Evolutionary conservation across 2,888 invertebrate species (phyloP).

Genomic region (Hypomecis atomaria): DNA sequence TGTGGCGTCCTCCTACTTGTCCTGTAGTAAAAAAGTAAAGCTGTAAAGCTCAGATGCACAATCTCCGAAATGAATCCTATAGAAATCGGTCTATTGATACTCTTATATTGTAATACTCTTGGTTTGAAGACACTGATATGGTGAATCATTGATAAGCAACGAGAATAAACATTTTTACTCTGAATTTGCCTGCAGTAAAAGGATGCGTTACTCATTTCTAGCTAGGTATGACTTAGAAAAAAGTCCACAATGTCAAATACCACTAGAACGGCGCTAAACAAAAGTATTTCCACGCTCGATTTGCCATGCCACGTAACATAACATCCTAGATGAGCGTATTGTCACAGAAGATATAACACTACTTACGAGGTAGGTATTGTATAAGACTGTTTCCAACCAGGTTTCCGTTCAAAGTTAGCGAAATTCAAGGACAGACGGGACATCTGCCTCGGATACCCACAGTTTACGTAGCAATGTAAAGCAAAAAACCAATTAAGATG

Average conservation of each 20-base stretch:
- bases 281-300: slow-evolving; percentile 2
- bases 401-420: neutral
- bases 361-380: too few species aligned
- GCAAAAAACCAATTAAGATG: slow-evolving; percentile 56
- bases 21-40: too few species aligned
- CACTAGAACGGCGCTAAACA: slow-evolving; percentile 1
- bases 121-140: too few species aligned
- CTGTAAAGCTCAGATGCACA: too few species aligned
- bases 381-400: slow-evolving; percentile 2
- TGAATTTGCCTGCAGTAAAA: neutral
- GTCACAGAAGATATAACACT: too few species aligned
- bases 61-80: too few species aligned
- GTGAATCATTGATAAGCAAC: too few species aligned
- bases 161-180: neutral
- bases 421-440: slow-evolving; percentile 36
- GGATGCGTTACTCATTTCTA: slow-evolving; percentile 4
- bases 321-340: neutral
- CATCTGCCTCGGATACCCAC: slow-evolving; percentile 21
- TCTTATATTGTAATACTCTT: too few species aligned
- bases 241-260: neutral
- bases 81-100: too few species aligned
- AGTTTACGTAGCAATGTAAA: slow-evolving; percentile 25
- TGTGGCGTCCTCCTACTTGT: too few species aligned
- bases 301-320: neutral
- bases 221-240: slow-evolving; percentile 1